These are phyloP conservation scores for Ormia ochracea DNA, from an alignment of 2,888 invertebrate species.

Conservation along the genomic window DNA sequence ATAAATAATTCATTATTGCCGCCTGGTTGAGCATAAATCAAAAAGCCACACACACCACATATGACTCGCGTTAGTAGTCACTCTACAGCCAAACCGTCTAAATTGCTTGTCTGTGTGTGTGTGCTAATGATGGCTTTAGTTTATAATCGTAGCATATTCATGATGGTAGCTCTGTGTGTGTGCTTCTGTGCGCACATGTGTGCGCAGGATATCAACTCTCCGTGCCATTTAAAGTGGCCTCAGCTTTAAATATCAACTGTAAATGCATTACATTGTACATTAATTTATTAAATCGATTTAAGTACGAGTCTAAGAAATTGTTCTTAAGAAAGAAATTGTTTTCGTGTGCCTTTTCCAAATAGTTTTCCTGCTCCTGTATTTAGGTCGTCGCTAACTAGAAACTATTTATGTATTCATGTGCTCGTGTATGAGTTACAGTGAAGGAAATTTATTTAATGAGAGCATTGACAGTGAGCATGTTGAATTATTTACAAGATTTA, in stretches of 20 bases:
- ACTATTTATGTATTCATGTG: constrained; percentile 37
- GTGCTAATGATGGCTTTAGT: neutral
- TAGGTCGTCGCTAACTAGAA: constrained; percentile 48
- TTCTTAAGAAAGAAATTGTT: neutral
- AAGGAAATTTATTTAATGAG: neutral
- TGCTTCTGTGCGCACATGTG: too few relatives aligned
- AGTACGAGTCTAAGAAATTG: neutral
- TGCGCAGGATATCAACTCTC: neutral
- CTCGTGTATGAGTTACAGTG: neutral
- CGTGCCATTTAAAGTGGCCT: neutral
- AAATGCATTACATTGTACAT: constrained; percentile 46
- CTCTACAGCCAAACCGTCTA: constrained; percentile 1
- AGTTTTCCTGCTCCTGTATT: neutral
- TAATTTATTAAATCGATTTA: constrained; percentile 10
- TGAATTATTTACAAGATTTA: too few relatives aligned
- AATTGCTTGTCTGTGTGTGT: neutral
- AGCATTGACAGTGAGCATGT: neutral
- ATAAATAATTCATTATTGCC: constrained; percentile 76
- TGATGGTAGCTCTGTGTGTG: neutral
- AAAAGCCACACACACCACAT: constrained; percentile 66
- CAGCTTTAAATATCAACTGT: constrained; percentile 40
- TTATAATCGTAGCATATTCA: neutral
- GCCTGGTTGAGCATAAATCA: constrained; percentile 74
- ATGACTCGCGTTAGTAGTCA: constrained; percentile 48
- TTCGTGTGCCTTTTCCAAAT: neutral